Evolutionary conservation across 2,797 vertebrate species (phyloP).

Genomic region (Lagocephalus sceleratus): DNA sequence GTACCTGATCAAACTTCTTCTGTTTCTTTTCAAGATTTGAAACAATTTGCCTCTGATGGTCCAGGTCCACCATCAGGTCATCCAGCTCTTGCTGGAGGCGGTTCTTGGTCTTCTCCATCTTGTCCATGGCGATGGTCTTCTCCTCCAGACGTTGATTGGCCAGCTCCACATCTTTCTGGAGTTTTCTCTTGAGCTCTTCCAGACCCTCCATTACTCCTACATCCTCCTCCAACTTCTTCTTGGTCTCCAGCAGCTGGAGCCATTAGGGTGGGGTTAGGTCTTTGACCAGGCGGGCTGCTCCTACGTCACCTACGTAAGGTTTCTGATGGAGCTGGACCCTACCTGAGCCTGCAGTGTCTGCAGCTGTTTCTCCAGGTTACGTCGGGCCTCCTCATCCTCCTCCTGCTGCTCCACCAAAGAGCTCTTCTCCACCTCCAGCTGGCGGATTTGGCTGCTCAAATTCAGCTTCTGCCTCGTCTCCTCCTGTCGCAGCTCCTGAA

Average conservation of each 20-base stretch:
- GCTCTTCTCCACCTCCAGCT: slow-evolving; percentile 94
- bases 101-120: slow-evolving; percentile 94
- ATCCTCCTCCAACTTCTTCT: slow-evolving; percentile 96
- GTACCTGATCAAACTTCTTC: slow-evolving; percentile 96
- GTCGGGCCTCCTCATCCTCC: slow-evolving; percentile 92
- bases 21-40: slow-evolving; percentile 95
- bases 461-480: slow-evolving; percentile 98
- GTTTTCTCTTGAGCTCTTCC: slow-evolving; percentile 91
- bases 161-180: slow-evolving; percentile 88
- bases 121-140: slow-evolving; percentile 87
- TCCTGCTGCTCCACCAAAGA: slow-evolving; percentile 94
- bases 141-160: slow-evolving; percentile 87
- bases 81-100: slow-evolving; percentile 93
- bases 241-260: slow-evolving; percentile 85
- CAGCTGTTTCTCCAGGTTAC: slow-evolving; percentile 92
- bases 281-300: no score
- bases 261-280: no score
- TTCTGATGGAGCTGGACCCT: neutral
- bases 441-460: slow-evolving; percentile 90
- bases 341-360: slow-evolving; percentile 88
- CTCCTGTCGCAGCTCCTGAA: slow-evolving; percentile 92
- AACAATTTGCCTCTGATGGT: slow-evolving; percentile 91
- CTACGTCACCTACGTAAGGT: no score
- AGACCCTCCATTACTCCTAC: slow-evolving; percentile 88
- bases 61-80: slow-evolving; percentile 89